Evolutionary conservation across 2,888 invertebrate species (phyloP).

Genomic region (Caenorhabditis plicata): DNA sequence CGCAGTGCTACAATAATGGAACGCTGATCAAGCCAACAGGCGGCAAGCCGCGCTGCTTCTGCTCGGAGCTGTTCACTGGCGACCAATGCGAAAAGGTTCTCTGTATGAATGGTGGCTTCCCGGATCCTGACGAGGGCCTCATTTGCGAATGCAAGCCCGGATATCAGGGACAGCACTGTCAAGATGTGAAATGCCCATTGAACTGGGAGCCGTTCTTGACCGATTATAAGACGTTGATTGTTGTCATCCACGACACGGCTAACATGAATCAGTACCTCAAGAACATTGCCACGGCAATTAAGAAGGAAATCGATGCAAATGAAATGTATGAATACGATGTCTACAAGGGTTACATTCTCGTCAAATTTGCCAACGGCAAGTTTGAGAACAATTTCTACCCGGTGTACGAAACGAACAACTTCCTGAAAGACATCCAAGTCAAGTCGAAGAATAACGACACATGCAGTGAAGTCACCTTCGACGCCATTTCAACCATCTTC

Average conservation of each 20-base stretch:
- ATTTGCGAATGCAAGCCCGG: conserved; percentile 41
- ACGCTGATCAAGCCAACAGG: conserved; percentile 14
- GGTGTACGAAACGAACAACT: conserved; percentile 8
- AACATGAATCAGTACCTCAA: conserved; percentile 38
- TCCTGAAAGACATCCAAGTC: conserved; percentile 22
- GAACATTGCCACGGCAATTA: conserved; percentile 22
- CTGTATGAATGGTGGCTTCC: conserved; percentile 55
- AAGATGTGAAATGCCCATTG: conserved; percentile 45
- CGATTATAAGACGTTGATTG: conserved; percentile 45
- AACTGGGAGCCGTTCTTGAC: conserved; percentile 41
- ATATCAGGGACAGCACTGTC: conserved; percentile 47
- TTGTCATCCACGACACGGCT: conserved; percentile 33
- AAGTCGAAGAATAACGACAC: conserved; percentile 14
- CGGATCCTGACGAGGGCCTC: conserved; percentile 28
- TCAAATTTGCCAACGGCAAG: conserved; percentile 35
- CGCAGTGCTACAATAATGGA: conserved; percentile 35
- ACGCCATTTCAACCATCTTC: conserved; percentile 30
- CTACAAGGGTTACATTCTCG: conserved; percentile 37
- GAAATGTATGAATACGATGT: conserved; percentile 15
- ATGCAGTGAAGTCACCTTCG: conserved; percentile 38
- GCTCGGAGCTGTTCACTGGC: conserved; percentile 46
- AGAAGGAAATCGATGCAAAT: conserved; percentile 21
- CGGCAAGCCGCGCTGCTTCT: conserved; percentile 41
- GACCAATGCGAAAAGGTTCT: conserved; percentile 40
- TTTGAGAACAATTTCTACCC: conserved; percentile 28